A percentile compares a stretch with the other conserved stretches of the same genome.
These are phyloP conservation scores for Folsomia candida DNA, from an alignment of 2,888 invertebrate genomes.

Conservation along the genomic window DNA sequence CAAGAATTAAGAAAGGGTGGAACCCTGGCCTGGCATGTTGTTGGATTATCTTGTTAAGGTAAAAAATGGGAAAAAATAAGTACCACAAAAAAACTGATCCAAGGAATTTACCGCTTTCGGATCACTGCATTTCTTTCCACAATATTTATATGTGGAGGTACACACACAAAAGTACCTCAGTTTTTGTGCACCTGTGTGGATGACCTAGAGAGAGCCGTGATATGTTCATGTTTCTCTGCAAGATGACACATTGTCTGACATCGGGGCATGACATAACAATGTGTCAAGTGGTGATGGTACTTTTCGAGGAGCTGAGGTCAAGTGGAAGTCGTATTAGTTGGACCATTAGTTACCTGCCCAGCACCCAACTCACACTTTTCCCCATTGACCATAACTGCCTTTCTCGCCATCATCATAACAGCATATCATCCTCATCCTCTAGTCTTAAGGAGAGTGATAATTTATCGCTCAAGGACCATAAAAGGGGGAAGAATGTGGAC, in stretches of 20 bases:
- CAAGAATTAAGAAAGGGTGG: too few species aligned
- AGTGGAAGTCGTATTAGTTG: not conserved
- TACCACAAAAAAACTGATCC: not conserved
- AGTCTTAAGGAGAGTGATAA: conserved; percentile 1
- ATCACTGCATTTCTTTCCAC: too few species aligned
- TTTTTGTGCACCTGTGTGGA: too few species aligned
- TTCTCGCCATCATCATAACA: not conserved
- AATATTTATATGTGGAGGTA: too few species aligned
- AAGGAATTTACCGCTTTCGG: not conserved
- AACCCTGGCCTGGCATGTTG: not conserved
- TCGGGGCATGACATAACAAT: not conserved
- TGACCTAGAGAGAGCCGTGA: too few species aligned
- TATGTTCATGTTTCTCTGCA: too few species aligned
- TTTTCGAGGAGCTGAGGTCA: not conserved
- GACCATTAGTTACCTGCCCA: not conserved
- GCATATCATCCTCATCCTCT: not conserved
- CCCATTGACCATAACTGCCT: not conserved
- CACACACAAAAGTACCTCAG: too few species aligned
- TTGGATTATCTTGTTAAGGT: not conserved
- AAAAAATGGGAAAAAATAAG: too few species aligned
- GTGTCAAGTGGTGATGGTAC: not conserved
- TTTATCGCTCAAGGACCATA: conserved; percentile 11
- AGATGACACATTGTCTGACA: not conserved
- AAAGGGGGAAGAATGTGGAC: conserved; percentile 12
- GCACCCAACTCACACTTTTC: not conserved